Evolutionary conservation across 2,797 vertebrate species (phyloP), one percentile per base, ranked within the genome.

Genomic region (Sylvia borin): DNA sequence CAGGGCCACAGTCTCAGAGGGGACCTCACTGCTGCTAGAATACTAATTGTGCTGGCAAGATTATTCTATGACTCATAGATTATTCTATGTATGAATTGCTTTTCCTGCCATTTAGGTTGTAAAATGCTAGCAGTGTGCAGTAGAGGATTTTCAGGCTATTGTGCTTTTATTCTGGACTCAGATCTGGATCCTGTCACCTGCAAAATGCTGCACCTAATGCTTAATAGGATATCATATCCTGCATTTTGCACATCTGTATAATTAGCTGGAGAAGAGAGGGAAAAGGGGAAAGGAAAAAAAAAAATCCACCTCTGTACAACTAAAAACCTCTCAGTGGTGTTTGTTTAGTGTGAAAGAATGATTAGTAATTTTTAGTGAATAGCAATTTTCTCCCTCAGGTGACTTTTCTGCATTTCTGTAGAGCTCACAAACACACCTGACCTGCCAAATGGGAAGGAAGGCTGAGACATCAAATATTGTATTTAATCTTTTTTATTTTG

Each of bases 311-410:
- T 70, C 91, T 55, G 75, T 93, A 93, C 95, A 96, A 97, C 95
- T 96, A 88, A 95, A 97, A 97, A 96, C 94, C 91, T 96, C 96
- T 96, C n/a, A 15, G 96, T 93, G 90, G 95, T 97, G 97, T 97
- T 97, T 97, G 95, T 97, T 97, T 98, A 96, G 97, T 95, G 96
- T 93, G 95, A 96, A 94, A 97, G 95, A 96, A 89, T 97, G 95
- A 97, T 98, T 97, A 98, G 97, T 97, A 97, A 97, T 97, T 97
- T 97, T 93, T 95, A 95, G 93, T 95, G 96, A 98, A 97, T 97
- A 97, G 91, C 96, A 97, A 97, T 97, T 97, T 98, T 97, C 96
- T 97, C 97, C 96, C 94, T 97, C 94, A 96, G 96, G 97, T 97
- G 97, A 93, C 88, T 97, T 97, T 98, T 95, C 95, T 97, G 91